Base-by-base conservation (phyloP, 2,797 vertebrate genomes). In the Loris lydekkerianus region DNA sequence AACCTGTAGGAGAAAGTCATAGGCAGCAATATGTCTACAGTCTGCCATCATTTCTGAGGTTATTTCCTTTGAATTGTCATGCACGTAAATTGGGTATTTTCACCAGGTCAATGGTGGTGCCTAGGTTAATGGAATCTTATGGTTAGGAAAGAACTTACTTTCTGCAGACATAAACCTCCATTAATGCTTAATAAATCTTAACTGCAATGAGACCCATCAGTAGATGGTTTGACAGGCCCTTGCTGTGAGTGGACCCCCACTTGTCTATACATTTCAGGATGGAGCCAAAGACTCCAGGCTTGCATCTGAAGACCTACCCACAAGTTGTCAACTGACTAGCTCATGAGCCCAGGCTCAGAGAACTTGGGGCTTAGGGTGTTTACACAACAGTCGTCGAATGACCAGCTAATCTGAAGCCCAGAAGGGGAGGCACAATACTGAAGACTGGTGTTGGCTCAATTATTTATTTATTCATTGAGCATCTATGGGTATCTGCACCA, bases 1-100 rank as follows among this genome's bases (percentile, higher is more conserved):
- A 87, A 84, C n/a, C n/a, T 94, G 65, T 40, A 91, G 23, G 11
- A 73, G 40, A 90, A 92, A 67, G 85, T 87, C 73, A 82, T 31
- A 87, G 83, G 34, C 60, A 58, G 20, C 56, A 77, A 77, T 40
- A 53, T 53, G 49, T 53, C 14, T 53, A 58, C 1, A 0, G 87
- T 90, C 72, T 34, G 69, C 53, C 34, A 34, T 69, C 23, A 60
- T 75, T 94, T 94, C 58, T 61, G 61, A 89, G 60, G 49, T 75
- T 83, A 88, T 25, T 86, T 84, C 46, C 72, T 92, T 88, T 78
- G 61, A 85, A 63, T 86, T 63, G 5, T 14, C 63, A 7, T 67
- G 25, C 56, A 85, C 82, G 5, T 53, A 29, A 29, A 46, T 5
- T 95, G 31, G 72, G 63, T 40, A 31, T 91, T 93, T 60, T 88